Percentiles rank a stretch among this genome's conserved stretches.
Evolutionary conservation across 2,888 invertebrate species (phyloP).

Genomic region (Serripes groenlandicus): DNA sequence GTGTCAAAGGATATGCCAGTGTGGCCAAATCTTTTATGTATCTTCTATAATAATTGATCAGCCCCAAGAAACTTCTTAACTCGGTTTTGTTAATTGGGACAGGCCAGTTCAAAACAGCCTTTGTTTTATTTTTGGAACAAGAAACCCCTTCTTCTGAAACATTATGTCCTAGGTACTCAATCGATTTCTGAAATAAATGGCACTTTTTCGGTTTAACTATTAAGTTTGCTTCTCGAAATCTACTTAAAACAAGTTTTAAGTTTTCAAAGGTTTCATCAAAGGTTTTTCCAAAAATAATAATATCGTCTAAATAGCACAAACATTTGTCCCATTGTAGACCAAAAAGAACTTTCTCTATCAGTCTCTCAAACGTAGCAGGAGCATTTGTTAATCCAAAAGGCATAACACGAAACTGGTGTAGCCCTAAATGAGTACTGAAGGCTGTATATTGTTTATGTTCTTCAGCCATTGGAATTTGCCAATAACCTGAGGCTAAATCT

Average conservation of each 20-base stretch:
- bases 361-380: not conserved
- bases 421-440: constrained; percentile 28
- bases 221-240: constrained; percentile 62
- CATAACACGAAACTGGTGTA: not conserved
- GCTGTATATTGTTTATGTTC: not conserved
- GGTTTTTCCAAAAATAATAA: no score
- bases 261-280: constrained; percentile 42
- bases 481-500: constrained; percentile 3
- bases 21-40: constrained; percentile 39
- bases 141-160: constrained; percentile 40
- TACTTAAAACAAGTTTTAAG: constrained; percentile 58
- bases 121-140: constrained; percentile 36
- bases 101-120: constrained; percentile 36
- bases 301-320: no score
- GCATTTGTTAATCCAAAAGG: not conserved
- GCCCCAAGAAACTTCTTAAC: constrained; percentile 45
- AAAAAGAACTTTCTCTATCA: constrained; percentile 2
- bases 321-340: no score
- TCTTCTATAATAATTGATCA: constrained; percentile 47
- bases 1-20: constrained; percentile 32
- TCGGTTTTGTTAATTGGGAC: constrained; percentile 36
- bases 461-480: constrained; percentile 4
- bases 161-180: constrained; percentile 41
- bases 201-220: constrained; percentile 72
- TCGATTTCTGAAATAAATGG: constrained; percentile 34